phyloP scores from a whole-genome alignment of 2,113 vertebrate species.

The Peucedramus taeniatus region DNA sequence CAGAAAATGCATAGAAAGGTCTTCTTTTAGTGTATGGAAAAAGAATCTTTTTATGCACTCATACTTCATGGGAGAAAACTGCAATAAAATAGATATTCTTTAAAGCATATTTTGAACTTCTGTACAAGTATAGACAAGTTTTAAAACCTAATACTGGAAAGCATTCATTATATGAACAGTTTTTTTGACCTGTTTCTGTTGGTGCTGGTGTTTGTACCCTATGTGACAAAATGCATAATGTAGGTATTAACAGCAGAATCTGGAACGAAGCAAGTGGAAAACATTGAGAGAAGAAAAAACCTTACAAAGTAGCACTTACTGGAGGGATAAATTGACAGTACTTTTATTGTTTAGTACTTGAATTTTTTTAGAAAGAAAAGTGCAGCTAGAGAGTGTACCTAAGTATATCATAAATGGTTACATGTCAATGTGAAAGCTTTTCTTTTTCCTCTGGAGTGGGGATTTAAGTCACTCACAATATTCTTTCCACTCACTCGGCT shows the following conservation, averaged over 20 bases:
- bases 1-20: not conserved
- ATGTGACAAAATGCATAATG: not conserved
- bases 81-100: not conserved
- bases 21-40: not conserved
- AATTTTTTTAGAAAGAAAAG: not conserved
- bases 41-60: not conserved
- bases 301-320: not conserved
- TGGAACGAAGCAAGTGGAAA: not conserved
- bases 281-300: not conserved
- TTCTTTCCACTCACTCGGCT: not conserved
- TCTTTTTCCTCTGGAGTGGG: not conserved
- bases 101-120: not conserved
- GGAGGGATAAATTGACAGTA: not conserved
- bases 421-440: not conserved
- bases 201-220: not conserved
- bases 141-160: not conserved
- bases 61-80: not conserved
- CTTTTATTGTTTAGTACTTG: not conserved
- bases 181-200: not conserved
- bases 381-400: not conserved
- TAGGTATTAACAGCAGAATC: not conserved
- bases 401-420: not conserved
- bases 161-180: not conserved
- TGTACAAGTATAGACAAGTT: not conserved
- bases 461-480: not conserved